Conservation (phyloP, 2,797 vertebrate species). For the Brachyrhaphis roseni region DNA sequence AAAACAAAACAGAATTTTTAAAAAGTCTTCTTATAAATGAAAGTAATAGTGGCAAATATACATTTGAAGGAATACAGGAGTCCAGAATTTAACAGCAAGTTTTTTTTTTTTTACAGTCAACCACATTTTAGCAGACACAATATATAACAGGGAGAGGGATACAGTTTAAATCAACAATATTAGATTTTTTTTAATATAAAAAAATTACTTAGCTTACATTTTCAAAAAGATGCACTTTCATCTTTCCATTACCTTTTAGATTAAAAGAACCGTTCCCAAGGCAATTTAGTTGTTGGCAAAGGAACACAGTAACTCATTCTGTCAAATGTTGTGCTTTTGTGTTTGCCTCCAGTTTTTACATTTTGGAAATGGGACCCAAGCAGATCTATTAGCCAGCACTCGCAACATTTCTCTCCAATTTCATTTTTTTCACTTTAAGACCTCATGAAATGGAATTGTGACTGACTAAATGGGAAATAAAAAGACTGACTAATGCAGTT, state of each 20-base stretch:
- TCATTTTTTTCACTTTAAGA: conserved; percentile 31
- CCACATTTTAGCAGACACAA: conserved; percentile 86
- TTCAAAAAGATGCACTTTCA: conserved; percentile 61
- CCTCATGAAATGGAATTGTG: conserved; percentile 53
- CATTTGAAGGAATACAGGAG: conserved; percentile 81
- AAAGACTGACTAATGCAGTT: background rate
- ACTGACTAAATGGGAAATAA: conserved; percentile 34
- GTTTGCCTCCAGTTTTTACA: conserved; percentile 65
- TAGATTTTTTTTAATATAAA: conserved; percentile 53
- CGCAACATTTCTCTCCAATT: conserved; percentile 29
- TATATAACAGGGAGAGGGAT: conserved; percentile 81
- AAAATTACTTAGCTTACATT: conserved; percentile 65
- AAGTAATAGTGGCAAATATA: conserved; percentile 83
- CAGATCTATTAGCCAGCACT: conserved; percentile 59
- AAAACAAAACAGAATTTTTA: conserved; percentile 63
- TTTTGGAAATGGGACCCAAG: conserved; percentile 59
- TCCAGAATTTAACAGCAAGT: conserved; percentile 82
- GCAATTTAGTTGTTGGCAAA: conserved; percentile 89
- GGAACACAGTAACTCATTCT: conserved; percentile 85
- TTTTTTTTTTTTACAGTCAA: conserved; percentile 78
- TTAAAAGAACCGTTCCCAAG: conserved; percentile 79
- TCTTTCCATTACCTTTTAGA: conserved; percentile 40
- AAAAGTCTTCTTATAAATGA: conserved; percentile 51
- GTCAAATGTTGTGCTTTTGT: conserved; percentile 91
- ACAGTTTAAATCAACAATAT: conserved; percentile 63